Evolutionary conservation across 2,113 vertebrate genomes (phyloP), one percentile per base, ranked within the genome.

Genomic region (Salvelinus namaycush): DNA sequence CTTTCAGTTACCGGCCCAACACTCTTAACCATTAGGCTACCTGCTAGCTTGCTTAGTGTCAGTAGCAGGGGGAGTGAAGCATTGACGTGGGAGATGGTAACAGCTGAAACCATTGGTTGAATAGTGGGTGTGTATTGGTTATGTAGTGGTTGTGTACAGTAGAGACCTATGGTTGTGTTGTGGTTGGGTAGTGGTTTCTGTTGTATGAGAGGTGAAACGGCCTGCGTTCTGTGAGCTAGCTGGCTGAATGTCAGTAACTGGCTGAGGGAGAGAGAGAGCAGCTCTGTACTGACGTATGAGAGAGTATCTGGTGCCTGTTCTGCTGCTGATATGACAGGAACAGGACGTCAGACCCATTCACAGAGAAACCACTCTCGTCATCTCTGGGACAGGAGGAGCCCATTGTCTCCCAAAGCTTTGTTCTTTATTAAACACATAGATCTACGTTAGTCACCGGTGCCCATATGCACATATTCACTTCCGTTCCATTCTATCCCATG

Each of bases 391-490:
- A 74, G 34, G 27, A 75, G 72, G 27, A 75, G 73, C 76, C 82
- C 70, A 87, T 92, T 92, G 88, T 90, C 87, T 90, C 81, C 87
- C 70, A 27, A 26, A 57, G 82, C 85, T 89, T 90, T 87, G 82
- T 91, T 92, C 83, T 85, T 3, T 54, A 16, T 54, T 18, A 5
- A 90, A 92, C 86, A 87, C 86, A 85, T 87, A 18, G 51, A 91
- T 91, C 88, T 89, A 83, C 88, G 86, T 86, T 89, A 60, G 87
- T 91, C 90, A 92, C 88, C 89, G 90, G 64, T 51, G 72, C 87
- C n/a, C 59, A 62, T 62, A 62, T 62, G 59, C 59, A n/a, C n/a
- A n/a, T 81, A 81, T 91, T 84, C 80, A 86, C 39, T 72, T 81
- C 75, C 64, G 59, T 73, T 72, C 82, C 51, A 1, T 54, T 84